Evolutionary conservation across 1,140 invertebrate genomes (phyloP).

Genomic region (Drosophila persimilis): DNA sequence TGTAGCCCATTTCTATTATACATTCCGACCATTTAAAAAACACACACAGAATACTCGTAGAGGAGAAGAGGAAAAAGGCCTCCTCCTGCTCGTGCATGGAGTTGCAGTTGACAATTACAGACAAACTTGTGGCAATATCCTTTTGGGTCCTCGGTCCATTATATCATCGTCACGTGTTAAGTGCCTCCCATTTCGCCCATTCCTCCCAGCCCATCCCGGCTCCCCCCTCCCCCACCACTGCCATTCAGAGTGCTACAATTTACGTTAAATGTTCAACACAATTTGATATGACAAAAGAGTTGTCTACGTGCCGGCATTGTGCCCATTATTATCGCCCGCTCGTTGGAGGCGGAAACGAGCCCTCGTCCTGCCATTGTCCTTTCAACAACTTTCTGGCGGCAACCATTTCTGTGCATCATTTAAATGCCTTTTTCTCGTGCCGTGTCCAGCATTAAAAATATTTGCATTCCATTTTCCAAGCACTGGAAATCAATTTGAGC

Average conservation of each 20-base stretch:
- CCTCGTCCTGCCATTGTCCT: conserved; percentile 60
- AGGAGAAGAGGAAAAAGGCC: background rate
- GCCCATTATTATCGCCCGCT: conserved; percentile 65
- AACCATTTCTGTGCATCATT: conserved; percentile 55
- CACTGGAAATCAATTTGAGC: conserved; percentile 66
- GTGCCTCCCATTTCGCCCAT: conserved; percentile 53
- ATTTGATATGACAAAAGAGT: conserved; percentile 81
- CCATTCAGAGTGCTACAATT: conserved; percentile 68
- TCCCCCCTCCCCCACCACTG: background rate
- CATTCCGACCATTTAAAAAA: background rate
- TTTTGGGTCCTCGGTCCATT: conserved; percentile 24
- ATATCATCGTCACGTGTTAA: conserved; percentile 61
- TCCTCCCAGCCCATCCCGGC: too few relatives aligned
- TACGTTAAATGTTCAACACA: conserved; percentile 78
- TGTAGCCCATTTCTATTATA: conserved; percentile 42
- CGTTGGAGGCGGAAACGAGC: conserved; percentile 38
- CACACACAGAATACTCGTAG: too few relatives aligned
- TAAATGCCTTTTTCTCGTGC: conserved; percentile 35
- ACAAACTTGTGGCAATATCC: conserved; percentile 56
- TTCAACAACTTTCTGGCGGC: conserved; percentile 11
- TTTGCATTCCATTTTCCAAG: conserved; percentile 62
- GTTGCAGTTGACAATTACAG: conserved; percentile 46
- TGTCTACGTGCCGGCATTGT: conserved; percentile 74
- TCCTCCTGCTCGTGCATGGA: background rate
- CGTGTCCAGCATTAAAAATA: conserved; percentile 52